Evolutionary conservation across 2,888 invertebrate species (phyloP), one percentile per base, ranked within the genome.

Genomic region (Caenorhabditis japonica): DNA sequence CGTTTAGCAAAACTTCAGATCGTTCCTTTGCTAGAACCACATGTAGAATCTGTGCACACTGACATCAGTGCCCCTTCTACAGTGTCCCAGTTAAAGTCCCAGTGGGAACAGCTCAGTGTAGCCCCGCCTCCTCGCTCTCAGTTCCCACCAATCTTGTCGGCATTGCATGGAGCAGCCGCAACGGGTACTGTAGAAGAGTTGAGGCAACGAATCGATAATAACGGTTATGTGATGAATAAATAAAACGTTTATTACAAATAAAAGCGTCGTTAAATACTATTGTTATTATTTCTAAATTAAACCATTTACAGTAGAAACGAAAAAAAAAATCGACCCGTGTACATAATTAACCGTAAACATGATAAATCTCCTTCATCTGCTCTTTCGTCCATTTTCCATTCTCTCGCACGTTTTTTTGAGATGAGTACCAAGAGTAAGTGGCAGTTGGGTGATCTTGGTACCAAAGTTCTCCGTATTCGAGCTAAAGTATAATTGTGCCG

Each of bases 131-230:
- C 51, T 5, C 27, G 46, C 30, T 36, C 62, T 23, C 58, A 49
- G 3, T 75, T 75, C 41, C 52, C 70, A 25, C 69, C 79, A 1
- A 59, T 64, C 10, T 43, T 79, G 0, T 64, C 72, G 1, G 56
- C 76, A 10, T 36, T 78, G 1, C 64, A 76, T 8, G 72, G 77
- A 15, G 66, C 73, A 23, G 64, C 76, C 1, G 64, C 77, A 2
- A 78, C 77, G 12, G 81, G 82, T 49, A 78, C 82, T 62, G 76
- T 83, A 3, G 87, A 86, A 58, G 86, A 85, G 39, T 56, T 87
- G 10, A 56, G 86, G 36, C 82, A 81, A 59, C 62, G 83, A 13
- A 64, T 87, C 53, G 85, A 85, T 72, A 80, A 77, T 52, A 85
- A 85, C 75, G 87, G 87, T 36, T 85, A 85, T 66, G 83, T 85